A percentile compares a stretch with the other conserved stretches of the same genome.
Evolutionary conservation across 2,888 invertebrate genomes (phyloP).

Genomic region (Saturnia pavonia): DNA sequence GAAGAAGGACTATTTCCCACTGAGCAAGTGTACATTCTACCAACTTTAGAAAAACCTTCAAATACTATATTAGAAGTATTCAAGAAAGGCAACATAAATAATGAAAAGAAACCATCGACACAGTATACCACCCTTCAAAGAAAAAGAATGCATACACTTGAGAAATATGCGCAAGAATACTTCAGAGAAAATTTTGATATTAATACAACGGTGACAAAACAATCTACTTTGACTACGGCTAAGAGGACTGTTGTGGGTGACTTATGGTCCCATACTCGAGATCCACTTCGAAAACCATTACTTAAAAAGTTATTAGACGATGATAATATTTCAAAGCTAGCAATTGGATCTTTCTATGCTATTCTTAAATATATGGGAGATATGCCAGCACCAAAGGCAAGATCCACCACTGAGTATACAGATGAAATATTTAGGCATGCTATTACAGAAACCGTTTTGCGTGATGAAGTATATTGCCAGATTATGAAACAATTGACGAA

Average conservation of each 20-base stretch:
- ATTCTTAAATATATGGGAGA: conserved; percentile 94
- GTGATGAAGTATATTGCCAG: conserved; percentile 97
- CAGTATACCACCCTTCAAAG: conserved; percentile 82
- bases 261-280: conserved; percentile 91
- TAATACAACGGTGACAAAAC: conserved; percentile 81
- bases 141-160: conserved; percentile 90
- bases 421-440: conserved; percentile 93
- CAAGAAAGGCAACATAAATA: conserved; percentile 80
- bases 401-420: conserved; percentile 90
- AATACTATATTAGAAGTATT: conserved; percentile 84
- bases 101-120: conserved; percentile 65
- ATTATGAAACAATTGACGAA: conserved; percentile 96
- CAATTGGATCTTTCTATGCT: conserved; percentile 87
- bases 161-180: conserved; percentile 91
- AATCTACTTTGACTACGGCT: conserved; percentile 85
- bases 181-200: conserved; percentile 84
- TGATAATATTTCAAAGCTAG: conserved; percentile 87
- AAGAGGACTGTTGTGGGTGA: conserved; percentile 85
- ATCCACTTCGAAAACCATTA: conserved; percentile 91
- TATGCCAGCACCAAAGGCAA: conserved; percentile 89
- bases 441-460: conserved; percentile 86
- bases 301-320: conserved; percentile 88
- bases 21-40: conserved; percentile 92
- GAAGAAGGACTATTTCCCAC: conserved; percentile 92
- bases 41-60: conserved; percentile 89